Conservation (phyloP, 1,140 invertebrate species). For the Archegozetes longisetosus region DNA sequence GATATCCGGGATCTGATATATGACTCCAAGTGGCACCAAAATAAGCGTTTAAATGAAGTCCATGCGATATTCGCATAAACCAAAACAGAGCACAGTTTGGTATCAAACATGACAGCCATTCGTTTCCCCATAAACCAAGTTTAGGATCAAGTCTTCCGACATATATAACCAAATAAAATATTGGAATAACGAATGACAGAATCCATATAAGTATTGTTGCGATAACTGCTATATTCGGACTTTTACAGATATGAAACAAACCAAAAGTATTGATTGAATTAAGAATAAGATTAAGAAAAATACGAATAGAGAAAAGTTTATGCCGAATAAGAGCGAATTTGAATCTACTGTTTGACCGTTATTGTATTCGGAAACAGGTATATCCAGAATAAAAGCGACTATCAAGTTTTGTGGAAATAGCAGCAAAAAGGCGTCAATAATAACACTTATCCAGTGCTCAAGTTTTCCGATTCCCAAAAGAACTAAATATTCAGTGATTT, state of each 20-base stretch:
- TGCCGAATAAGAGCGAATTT: background rate
- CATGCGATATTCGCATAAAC: background rate
- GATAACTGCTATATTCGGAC: background rate
- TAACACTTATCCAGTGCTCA: background rate
- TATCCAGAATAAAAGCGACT: background rate
- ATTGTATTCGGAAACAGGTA: background rate
- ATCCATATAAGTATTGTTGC: background rate
- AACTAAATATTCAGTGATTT: background rate
- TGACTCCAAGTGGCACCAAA: background rate
- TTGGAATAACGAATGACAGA: background rate
- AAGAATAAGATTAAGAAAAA: background rate
- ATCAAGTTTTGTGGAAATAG: background rate
- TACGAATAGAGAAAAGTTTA: background rate
- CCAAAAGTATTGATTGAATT: background rate
- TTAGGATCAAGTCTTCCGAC: background rate
- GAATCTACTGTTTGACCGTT: slow-evolving; percentile 14
- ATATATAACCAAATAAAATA: background rate
- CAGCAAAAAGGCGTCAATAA: background rate
- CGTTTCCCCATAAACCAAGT: background rate
- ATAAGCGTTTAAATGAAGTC: background rate
- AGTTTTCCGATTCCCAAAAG: background rate
- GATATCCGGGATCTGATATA: background rate
- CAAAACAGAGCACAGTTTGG: background rate
- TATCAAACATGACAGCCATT: background rate
- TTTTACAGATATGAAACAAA: background rate